Evolutionary conservation across 1,140 invertebrate species (phyloP), one percentile per base, ranked within the genome.

Genomic region (Aphis craccivora): DNA sequence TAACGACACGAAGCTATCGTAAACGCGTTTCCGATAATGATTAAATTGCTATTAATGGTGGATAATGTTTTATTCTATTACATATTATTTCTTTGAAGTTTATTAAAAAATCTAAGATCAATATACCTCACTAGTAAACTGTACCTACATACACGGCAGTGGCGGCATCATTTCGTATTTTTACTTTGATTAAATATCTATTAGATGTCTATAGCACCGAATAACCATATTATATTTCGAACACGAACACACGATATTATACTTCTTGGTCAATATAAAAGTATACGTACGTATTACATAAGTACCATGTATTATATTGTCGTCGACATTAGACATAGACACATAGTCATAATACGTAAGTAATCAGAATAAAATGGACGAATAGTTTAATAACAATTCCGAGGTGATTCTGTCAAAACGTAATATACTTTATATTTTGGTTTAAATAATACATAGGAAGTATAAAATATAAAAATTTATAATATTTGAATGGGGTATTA

Each of bases 11-110:
- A 81, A 81, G 60, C 30, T 91, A 81, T 45, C 43, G 60, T 45
- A 76, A 76, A 91, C 60, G 67, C 40, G 55, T 91, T 91, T 91
- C 43, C 37, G n/a, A 91, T 91, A 76, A 55, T 60, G 23, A 91
- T 91, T n/a, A 91, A 76, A 91, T 91, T 25, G 25, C 30, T 67
- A 91, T 91, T 91, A 91, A 91, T 45, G 90, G 37, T 40, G 30
- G 25, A n/a, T 76, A 45, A 91, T 81, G 30, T 55, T 90, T 67
- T 60, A 89, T 89, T 55, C 20, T 86, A 86, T 86, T 86, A 86
- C 37, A 86, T 18, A 86, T 76, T n/a, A 76, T 86, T 86, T 45
- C 40, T 86, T 86, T 45, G 84, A 45, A 45, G 84, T 86, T 25
- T 86, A 40, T 86, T 86, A n/a, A 86, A 86, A 86, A 45, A 30